These are phyloP conservation scores for Timandra comae DNA, from an alignment of 2,888 invertebrate genomes.

Conservation along the genomic window DNA sequence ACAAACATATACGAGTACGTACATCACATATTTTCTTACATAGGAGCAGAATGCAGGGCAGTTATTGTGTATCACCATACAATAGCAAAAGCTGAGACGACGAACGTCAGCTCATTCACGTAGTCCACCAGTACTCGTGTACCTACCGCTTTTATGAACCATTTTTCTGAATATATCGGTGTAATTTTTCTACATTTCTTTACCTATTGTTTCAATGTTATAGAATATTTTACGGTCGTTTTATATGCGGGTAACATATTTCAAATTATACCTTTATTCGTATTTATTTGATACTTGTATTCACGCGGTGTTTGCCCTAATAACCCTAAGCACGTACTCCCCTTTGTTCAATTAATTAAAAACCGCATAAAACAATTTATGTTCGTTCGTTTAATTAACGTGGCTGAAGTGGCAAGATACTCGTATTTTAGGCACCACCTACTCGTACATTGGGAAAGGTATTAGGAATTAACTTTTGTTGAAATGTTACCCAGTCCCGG, in stretches of 20 bases:
- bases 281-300: constrained; percentile 24
- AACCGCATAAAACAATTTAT: constrained; percentile 19
- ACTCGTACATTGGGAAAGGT: not conserved
- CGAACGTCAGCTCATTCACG: constrained; percentile 25
- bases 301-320: constrained; percentile 8
- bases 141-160: constrained; percentile 37
- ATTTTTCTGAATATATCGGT: constrained; percentile 44
- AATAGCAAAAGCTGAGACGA: too few relatives aligned
- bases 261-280: constrained; percentile 35
- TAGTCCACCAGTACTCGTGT: constrained; percentile 31
- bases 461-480: too few relatives aligned
- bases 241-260: constrained; percentile 36
- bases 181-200: constrained; percentile 42
- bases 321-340: constrained; percentile 16
- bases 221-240: constrained; percentile 39
- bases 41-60: too few relatives aligned
- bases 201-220: constrained; percentile 34
- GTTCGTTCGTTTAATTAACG: constrained; percentile 17
- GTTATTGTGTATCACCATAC: too few relatives aligned
- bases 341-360: constrained; percentile 23
- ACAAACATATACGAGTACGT: too few relatives aligned
- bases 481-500: too few relatives aligned
- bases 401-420: constrained; percentile 8
- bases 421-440: not conserved
- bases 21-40: too few relatives aligned